Conservation (phyloP, 2,797 vertebrate species). For the Microtus agrestis region DNA sequence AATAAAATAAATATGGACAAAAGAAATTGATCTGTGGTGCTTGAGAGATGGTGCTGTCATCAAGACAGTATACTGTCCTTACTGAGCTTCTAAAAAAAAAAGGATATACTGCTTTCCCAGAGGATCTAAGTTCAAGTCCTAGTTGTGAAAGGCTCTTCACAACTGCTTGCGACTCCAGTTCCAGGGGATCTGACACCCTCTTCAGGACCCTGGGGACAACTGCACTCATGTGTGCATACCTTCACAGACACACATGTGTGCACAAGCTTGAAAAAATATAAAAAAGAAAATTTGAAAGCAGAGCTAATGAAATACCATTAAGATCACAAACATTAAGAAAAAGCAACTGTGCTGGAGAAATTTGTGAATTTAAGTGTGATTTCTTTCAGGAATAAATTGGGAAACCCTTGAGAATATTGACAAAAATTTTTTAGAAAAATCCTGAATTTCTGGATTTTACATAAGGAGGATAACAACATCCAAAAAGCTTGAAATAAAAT, state of each 20-base stretch:
- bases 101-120: background rate
- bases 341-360: background rate
- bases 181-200: background rate
- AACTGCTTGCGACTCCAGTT: background rate
- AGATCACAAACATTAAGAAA: background rate
- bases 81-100: too few relatives aligned
- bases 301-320: background rate
- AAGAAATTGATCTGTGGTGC: background rate
- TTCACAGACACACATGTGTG: background rate
- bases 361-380: background rate
- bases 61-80: too few relatives aligned
- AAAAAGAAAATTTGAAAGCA: constrained; percentile 24
- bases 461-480: background rate
- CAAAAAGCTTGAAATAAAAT: background rate
- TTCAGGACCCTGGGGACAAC: background rate
- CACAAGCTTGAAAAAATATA: background rate
- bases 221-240: too few relatives aligned
- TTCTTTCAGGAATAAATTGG: background rate
- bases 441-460: background rate
- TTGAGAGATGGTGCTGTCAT: background rate
- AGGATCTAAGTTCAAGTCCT: background rate
- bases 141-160: too few relatives aligned
- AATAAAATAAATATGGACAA: background rate
- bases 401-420: background rate
- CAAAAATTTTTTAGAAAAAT: background rate